phyloP scores from a whole-genome alignment of 2,113 vertebrate genomes.

The Larimichthys crocea region DNA sequence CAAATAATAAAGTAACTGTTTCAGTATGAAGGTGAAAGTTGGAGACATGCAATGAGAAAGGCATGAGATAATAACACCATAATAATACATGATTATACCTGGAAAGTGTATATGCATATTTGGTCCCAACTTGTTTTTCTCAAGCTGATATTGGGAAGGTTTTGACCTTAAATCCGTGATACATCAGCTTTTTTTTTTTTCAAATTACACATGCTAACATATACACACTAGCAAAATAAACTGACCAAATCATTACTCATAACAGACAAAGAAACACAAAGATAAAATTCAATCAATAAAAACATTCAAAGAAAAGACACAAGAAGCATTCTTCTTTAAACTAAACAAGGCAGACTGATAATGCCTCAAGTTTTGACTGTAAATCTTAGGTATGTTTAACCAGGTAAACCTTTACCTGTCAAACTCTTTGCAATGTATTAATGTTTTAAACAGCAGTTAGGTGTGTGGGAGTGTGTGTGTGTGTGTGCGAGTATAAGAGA shows the following conservation, averaged over 20 bases:
- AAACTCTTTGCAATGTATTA: slow-evolving; percentile 15
- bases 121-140: background rate
- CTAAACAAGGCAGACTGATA: slow-evolving; percentile 12
- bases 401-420: slow-evolving; percentile 13
- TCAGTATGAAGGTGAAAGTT: background rate
- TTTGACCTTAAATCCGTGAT: slow-evolving; percentile 1
- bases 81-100: slow-evolving; percentile 3
- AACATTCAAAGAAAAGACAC: background rate
- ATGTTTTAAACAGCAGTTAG: slow-evolving; percentile 44
- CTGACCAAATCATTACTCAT: background rate
- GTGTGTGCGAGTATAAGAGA: background rate
- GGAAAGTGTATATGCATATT: background rate
- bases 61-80: background rate
- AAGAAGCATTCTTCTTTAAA: background rate
- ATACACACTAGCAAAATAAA: slow-evolving; percentile 1
- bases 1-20: slow-evolving; percentile 10
- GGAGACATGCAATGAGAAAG: background rate
- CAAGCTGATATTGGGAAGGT: slow-evolving; percentile 33
- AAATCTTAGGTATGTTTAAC: slow-evolving; percentile 3
- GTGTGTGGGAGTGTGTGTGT: background rate
- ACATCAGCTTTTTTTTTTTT: background rate
- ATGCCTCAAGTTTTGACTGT: background rate
- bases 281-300: slow-evolving; percentile 1
- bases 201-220: background rate
- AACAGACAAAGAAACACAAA: slow-evolving; percentile 6